Base-by-base conservation (phyloP, 1,140 invertebrate species). In the Saccostrea echinata region DNA sequence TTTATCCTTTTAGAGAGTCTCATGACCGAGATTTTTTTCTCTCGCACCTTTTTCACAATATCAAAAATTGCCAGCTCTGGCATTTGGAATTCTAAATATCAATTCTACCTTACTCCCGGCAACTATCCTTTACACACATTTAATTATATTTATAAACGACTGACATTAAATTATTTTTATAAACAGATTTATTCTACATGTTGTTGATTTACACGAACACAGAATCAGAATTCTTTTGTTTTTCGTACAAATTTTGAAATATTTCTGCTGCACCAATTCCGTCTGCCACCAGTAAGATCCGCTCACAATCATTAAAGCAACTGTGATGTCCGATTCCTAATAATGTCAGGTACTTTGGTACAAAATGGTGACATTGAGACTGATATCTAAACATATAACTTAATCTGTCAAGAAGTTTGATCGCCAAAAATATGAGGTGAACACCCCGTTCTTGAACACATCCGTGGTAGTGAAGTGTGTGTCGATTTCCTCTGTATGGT, bases 271-370 rank as follows among this genome's bases (percentile, higher is more conserved):
- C 81, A 51, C 81, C 51, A 8, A 3, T 9, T 83, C 81, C 81
- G 0, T 53, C 81, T 21, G 81, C 81, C 43, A 83, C 43, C 81
- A 83, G 18, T 13, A 83, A 33, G 35, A 83, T 51, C 13, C 81
- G 35, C 43, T 83, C 81, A 53, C 81, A 52, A 35, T 83, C 81
- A 21, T 52, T 8, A 51, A 83, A 83, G 16, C n/a, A 83, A 24
- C 81, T 24, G 16, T 83, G 30, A 83, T 83, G 35, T 30, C 81
- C 81, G 35, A 83, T 51, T n/a, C 81, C 81, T 51, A 83, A 3
- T 51, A 83, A 24, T 51, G 81, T 83, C 81, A 83, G 51, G 35
- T 83, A 83, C 81, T 83, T 83, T 13, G 81, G 81, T 12, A 83
- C 81, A 83, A 83, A 83, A n/a, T 83, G 51, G 4, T 24, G 30